A percentile compares a stretch with the other conserved stretches of the same genome.
These are phyloP conservation scores for Oryzias curvinotus DNA, from an alignment of 2,113 vertebrate species.

Conservation along the genomic window DNA sequence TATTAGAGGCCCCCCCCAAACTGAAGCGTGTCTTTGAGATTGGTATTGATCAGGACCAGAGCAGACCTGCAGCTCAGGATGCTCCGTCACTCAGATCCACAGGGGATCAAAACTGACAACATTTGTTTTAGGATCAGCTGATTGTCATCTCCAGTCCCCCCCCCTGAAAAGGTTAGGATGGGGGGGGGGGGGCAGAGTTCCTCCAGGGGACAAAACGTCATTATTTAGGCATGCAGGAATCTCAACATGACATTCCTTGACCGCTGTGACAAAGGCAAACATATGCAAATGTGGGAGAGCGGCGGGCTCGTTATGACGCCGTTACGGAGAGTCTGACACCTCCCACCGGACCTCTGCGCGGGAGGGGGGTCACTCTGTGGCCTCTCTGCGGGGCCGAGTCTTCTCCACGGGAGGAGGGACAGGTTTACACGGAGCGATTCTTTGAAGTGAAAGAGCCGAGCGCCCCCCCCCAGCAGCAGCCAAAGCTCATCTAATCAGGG, in stretches of 20 bases:
- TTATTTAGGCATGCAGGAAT: slow-evolving; percentile 68
- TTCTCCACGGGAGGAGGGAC: slow-evolving; percentile 28
- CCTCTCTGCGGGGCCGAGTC: slow-evolving; percentile 15
- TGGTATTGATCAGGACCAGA: slow-evolving; percentile 50
- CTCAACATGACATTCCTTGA: slow-evolving; percentile 69
- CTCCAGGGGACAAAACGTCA: slow-evolving; percentile 59
- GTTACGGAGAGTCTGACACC: slow-evolving; percentile 56
- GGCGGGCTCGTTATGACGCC: slow-evolving; percentile 62
- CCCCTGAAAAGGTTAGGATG: slow-evolving; percentile 23
- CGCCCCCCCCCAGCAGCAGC: slow-evolving; percentile 55
- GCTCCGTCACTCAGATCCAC: neutral
- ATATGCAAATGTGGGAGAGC: slow-evolving; percentile 68
- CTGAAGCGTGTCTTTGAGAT: slow-evolving; percentile 35
- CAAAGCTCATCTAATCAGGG: slow-evolving; percentile 75
- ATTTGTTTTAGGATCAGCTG: slow-evolving; percentile 57
- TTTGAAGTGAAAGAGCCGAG: slow-evolving; percentile 64
- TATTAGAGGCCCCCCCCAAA: slow-evolving; percentile 30
- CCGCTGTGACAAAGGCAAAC: slow-evolving; percentile 74
- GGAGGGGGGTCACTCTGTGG: slow-evolving; percentile 12
- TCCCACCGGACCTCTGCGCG: slow-evolving; percentile 46
- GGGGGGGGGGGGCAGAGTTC: slow-evolving; percentile 27
- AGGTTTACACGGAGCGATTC: slow-evolving; percentile 58
- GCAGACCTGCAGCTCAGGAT: slow-evolving; percentile 8
- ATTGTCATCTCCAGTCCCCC: slow-evolving; percentile 57
- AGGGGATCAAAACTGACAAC: slow-evolving; percentile 28